Base-by-base conservation (phyloP, 2,113 vertebrate genomes). In the Syrmaticus mikado region DNA sequence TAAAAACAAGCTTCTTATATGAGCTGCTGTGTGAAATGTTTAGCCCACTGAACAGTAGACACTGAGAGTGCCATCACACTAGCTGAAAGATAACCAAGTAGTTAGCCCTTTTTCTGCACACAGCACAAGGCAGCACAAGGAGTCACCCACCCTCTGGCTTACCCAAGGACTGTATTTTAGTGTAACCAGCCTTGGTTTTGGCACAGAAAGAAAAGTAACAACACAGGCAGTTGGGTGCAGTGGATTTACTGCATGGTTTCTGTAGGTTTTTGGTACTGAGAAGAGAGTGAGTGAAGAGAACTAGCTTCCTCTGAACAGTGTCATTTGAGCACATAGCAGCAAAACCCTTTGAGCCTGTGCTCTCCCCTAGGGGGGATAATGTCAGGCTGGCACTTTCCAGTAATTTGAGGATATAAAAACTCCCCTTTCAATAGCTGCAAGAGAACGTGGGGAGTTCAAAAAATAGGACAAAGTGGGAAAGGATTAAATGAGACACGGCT, bases 1-100 rank as follows among this genome's bases (percentile, higher is more conserved):
- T 91, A 82, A 81, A 90, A 87, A 74, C 34, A 92, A 72, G 41
- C 17, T 78, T 20, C 53, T 53, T 92, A 34, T 24, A 43, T 87
- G 46, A 89, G 57, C 79, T 84, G 58, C 24, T 64, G 60, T 64
- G 65, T 72, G 87, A 74, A 72, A 27, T 38, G 53, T 43, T 68
- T 71, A 21, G 41, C 74, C 52, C 27, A 10, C 45, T 73, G 87
- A 58, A 36, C 76, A 46, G n/a, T 20, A 50, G 55, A 38, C 89
- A 45, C 45, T 45, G 70, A 11, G 38, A 81, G 5, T 27, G 64
- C 32, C 73, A 58, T 78, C 36, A 6, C n/a, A 0, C 14, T 80
- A 72, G 41, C 61, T 64, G 41, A 60, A 43, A 61, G 57, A 15
- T 65, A 79, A 62, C 21, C 65, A 79, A 52, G 72, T 77, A 92